Evolutionary conservation across 1,140 invertebrate species (phyloP).

Genomic region (Thaumetopoea pityocampa): DNA sequence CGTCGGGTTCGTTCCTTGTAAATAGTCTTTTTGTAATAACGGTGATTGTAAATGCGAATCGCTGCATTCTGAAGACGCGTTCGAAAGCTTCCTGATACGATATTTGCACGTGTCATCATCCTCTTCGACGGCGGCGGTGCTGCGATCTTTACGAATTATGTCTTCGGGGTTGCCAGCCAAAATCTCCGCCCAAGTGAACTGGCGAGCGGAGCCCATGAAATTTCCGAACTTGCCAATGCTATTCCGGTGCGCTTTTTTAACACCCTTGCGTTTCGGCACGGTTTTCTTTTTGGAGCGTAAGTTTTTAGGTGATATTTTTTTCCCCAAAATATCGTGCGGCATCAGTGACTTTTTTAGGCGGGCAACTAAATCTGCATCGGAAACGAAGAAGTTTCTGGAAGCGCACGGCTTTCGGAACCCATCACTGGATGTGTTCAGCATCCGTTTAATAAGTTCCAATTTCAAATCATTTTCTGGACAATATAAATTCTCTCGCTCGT

Average conservation of each 20-base stretch:
- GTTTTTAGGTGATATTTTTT: constrained; percentile 71
- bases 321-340: constrained; percentile 62
- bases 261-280: constrained; percentile 61
- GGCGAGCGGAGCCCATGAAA: constrained; percentile 70
- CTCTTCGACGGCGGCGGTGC: constrained; percentile 39
- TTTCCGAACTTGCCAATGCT: constrained; percentile 72
- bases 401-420: constrained; percentile 63
- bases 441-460: constrained; percentile 64
- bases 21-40: constrained; percentile 63
- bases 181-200: constrained; percentile 77
- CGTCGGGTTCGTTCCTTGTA: constrained; percentile 73
- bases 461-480: constrained; percentile 68
- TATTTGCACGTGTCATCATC: constrained; percentile 67
- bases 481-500: constrained; percentile 66
- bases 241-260: constrained; percentile 58
- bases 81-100: constrained; percentile 65
- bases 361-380: constrained; percentile 64
- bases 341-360: constrained; percentile 67
- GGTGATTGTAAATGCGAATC: constrained; percentile 54
- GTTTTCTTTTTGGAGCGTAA: constrained; percentile 67
- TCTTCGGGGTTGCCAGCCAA: constrained; percentile 76
- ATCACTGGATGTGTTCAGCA: constrained; percentile 63
- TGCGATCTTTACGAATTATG: constrained; percentile 72
- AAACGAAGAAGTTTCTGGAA: constrained; percentile 70
- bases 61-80: constrained; percentile 49